Base-by-base conservation (phyloP, 2,888 invertebrate genomes). In the Microplitis manilae region DNA sequence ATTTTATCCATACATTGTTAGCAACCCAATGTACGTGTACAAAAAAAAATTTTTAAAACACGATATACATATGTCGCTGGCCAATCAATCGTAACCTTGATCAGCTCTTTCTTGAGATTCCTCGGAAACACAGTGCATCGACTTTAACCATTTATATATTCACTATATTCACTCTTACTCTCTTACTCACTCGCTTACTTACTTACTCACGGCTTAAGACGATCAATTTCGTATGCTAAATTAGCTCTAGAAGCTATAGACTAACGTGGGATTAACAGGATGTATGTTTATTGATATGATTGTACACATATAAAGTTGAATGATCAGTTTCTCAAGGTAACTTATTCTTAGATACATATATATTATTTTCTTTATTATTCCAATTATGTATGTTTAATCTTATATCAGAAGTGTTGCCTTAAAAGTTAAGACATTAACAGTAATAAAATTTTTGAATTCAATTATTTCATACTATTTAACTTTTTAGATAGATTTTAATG, bases 51-150 rank as follows among this genome's bases (percentile, higher is more conserved):
- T 69, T 13, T 38, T n/a, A 30, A 15, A 39, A 17, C 39, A 61
- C 59, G 39, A 64, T 17, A 72, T 17, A 62, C 39, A 60, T 62
- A 60, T 71, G 30, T 50, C 13, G 17, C 6, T 61, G 39, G 15
- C 62, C 40, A 62, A 64, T 72, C 62, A 72, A 41, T 41, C 17
- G 17, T 72, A 62, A 72, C 72, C 72, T 72, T 72, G 62, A 72
- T 72, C 62, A 72, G 38, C 15, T 72, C 38, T 15, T 64, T 64
- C 40, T 8, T 40, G 40, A 72, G 39, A 64, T 61, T 70, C 61
- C 17, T 17, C 40, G 9, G 72, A 30, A 65, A 13, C 65, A 6
- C 13, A 7, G 20, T 17, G 30, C 38, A 30, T 65, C 30, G 30
- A 65, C 38, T 65, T 20, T 30, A 38, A 30, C 65, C 9, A 30